Percentiles rank a stretch among this genome's conserved stretches.
These are phyloP conservation scores for Gallirallus australis DNA, from an alignment of 2,797 vertebrate genomes.

Conservation along the genomic window DNA sequence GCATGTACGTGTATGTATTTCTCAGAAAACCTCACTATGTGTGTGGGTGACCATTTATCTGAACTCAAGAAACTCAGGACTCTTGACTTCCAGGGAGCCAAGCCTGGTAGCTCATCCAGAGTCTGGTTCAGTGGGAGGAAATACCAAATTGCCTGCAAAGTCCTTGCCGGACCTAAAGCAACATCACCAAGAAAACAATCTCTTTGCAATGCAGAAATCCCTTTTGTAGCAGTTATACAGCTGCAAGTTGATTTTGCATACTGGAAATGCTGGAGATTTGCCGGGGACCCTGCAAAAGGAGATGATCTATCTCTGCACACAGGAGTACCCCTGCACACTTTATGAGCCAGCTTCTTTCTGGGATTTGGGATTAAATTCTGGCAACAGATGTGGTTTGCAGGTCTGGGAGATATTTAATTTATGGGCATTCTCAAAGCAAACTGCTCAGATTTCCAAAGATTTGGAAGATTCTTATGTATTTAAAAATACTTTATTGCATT, in stretches of 20 bases:
- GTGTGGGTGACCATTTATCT: background rate
- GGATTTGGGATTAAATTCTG: background rate
- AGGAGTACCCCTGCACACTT: background rate
- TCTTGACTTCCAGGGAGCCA: background rate
- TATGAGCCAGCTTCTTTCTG: background rate
- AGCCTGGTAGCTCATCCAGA: background rate
- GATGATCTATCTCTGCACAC: background rate
- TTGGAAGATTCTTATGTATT: background rate
- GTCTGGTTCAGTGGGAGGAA: background rate
- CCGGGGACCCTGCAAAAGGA: background rate
- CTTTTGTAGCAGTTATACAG: background rate
- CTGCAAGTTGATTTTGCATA: background rate
- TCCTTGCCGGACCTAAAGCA: background rate
- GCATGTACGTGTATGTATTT: rapidly evolving
- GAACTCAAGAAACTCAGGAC: background rate
- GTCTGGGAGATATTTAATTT: constrained; percentile 8
- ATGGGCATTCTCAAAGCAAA: constrained; percentile 1
- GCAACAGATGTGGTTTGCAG: background rate
- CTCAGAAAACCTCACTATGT: background rate
- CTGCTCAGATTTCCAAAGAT: constrained; percentile 1
- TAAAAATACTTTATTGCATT: background rate
- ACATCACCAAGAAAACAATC: background rate
- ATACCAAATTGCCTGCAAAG: background rate
- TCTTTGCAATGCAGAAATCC: background rate
- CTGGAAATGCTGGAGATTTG: background rate